Conservation (phyloP, 2,113 vertebrate species). For the Zapornia atra region DNA sequence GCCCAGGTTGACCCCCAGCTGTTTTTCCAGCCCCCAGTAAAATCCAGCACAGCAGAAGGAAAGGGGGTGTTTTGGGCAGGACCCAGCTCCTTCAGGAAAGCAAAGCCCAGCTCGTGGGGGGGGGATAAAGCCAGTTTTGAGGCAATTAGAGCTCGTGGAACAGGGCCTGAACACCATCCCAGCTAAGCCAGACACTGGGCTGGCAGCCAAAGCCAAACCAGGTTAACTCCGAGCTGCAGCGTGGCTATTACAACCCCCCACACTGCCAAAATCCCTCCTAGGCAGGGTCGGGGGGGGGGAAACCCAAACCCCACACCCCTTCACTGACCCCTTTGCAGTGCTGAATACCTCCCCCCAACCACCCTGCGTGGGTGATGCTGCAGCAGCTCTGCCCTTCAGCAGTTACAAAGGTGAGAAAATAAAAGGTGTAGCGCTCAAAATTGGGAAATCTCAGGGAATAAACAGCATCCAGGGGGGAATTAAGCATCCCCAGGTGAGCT, state of each 20-base stretch:
- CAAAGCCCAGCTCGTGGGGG: background rate
- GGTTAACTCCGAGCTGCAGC: fast-evolving
- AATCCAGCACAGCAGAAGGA: background rate
- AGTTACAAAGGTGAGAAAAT: background rate
- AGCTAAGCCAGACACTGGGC: background rate
- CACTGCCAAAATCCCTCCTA: background rate
- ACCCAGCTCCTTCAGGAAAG: background rate
- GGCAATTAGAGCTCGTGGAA: background rate
- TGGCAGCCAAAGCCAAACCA: background rate
- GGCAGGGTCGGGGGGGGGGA: background rate
- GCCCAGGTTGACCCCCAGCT: background rate
- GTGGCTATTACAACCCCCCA: background rate
- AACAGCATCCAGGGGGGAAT: background rate
- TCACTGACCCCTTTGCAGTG: background rate
- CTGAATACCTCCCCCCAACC: no score
- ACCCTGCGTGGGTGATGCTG: fast-evolving
- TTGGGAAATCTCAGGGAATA: background rate
- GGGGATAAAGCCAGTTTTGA: background rate
- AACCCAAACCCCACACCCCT: background rate
- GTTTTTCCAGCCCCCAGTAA: background rate
- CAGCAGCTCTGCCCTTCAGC: background rate
- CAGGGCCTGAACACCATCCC: fast-evolving
- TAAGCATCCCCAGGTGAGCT: background rate
- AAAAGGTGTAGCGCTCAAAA: background rate
- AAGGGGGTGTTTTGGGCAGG: background rate